Base-by-base conservation (phyloP, 2,113 vertebrate genomes). In the Noturus placidus region DNA sequence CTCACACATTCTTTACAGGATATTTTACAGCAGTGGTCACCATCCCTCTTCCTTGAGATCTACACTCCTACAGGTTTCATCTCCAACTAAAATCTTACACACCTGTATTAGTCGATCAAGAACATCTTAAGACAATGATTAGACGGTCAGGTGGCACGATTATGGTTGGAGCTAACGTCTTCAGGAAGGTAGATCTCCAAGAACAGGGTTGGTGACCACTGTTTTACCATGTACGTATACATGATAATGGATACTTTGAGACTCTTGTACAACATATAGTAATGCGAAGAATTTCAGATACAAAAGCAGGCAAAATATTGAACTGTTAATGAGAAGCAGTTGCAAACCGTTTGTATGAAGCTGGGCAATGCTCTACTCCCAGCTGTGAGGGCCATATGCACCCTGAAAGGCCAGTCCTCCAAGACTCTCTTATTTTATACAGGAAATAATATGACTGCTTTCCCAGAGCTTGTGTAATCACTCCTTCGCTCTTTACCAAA, bases 381-480 rank as follows among this genome's bases (percentile, higher is more conserved):
- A 69, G 78, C 69, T 50, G 52, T 27, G 35, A 42, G 38, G 57
- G 61, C 61, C 57, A 79, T 14, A 82, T 77, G 70, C 52, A 35
- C 59, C 84, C 50, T 17, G 61, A 65, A 83, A 83, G 56, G 17
- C 27, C n/a, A 35, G 78, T 77, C 77, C 78, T 82, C 83, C 9
- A 79, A 87, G 86, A 87, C 70, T 7, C 20, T 70, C 19, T 57
- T 87, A 63, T 74, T 85, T 87, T 86, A 27, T 70, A 88, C 59
- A 76, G 80, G 86, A 85, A 81, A 61, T 83, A 76, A 86, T n/a
- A 33, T 15, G 11, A 82, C 20, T 59, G 70, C 63, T 27, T 84
- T 69, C 59, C 77, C 65, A 84, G 59, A 86, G 63, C 83, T 30
- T 76, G 25, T 85, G 87, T 89, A 83, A 78, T 65, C 82, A 65